Conservation (phyloP, 2,113 vertebrate genomes). For the Riparia riparia region DNA sequence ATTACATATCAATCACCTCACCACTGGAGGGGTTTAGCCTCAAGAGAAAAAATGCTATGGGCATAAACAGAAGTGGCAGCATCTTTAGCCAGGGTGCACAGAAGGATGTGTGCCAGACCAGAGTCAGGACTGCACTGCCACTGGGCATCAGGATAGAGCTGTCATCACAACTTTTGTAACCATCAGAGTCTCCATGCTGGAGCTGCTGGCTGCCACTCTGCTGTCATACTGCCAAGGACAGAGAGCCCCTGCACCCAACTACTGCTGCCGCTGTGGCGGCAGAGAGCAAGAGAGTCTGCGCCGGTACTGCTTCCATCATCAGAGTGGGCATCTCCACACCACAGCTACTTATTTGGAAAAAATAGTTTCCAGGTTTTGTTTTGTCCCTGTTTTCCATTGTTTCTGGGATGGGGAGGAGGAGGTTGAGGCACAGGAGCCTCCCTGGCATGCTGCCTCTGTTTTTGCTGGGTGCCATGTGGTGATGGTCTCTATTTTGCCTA, state of each 20-base stretch:
- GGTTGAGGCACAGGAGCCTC: neutral
- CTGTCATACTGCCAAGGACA: neutral
- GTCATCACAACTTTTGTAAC: neutral
- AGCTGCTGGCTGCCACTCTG: neutral
- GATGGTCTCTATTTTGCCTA: neutral
- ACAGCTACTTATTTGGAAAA: neutral
- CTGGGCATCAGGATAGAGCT: neutral
- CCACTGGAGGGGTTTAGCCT: rapidly evolving
- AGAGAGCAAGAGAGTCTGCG: neutral
- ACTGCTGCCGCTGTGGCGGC: rapidly evolving
- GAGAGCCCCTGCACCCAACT: neutral
- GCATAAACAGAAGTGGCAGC: neutral
- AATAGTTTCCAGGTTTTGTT: neutral
- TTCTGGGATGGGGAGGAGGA: neutral
- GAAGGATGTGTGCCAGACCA: neutral
- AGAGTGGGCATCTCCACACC: neutral
- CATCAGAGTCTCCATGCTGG: rapidly evolving
- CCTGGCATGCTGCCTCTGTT: neutral
- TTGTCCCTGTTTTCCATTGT: neutral
- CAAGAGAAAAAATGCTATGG: rapidly evolving
- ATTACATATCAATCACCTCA: neutral
- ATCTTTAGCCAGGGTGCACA: neutral
- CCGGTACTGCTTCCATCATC: rapidly evolving
- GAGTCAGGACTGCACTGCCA: too few species aligned
- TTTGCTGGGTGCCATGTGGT: neutral